Evolutionary conservation across 2,888 invertebrate genomes (phyloP).

Genomic region (Noctua comes): DNA sequence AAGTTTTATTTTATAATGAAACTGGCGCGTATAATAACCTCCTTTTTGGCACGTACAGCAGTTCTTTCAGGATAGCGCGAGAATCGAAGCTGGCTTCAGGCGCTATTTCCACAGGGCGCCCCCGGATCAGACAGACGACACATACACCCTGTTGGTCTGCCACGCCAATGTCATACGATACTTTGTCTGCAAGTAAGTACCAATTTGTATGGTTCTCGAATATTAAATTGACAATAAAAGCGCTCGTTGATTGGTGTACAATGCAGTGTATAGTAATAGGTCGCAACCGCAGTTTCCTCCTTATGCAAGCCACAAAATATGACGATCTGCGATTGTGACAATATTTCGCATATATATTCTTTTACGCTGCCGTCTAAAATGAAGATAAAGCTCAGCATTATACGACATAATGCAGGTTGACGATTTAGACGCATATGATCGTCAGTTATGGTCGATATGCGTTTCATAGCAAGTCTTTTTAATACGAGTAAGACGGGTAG

Average conservation of each 20-base stretch:
- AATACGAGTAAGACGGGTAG: too few species aligned
- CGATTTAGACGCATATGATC: neutral
- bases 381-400: neutral
- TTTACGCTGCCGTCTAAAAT: neutral
- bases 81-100: slow-evolving; percentile 98
- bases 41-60: slow-evolving; percentile 91
- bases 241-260: neutral
- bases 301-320: neutral
- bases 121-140: slow-evolving; percentile 94
- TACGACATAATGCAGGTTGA: neutral
- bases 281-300: neutral
- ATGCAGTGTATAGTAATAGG: neutral
- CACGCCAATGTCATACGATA: slow-evolving; percentile 99
- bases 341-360: neutral
- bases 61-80: slow-evolving; percentile 97
- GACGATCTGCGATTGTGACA: neutral
- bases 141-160: slow-evolving; percentile 97
- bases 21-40: slow-evolving; percentile 77
- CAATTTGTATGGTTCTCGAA: neutral
- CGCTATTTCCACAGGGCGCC: slow-evolving; percentile 97
- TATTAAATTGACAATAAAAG: neutral
- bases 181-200: slow-evolving; percentile 95
- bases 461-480: neutral
- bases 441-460: neutral
- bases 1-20: slow-evolving; percentile 31